phyloP scores from a whole-genome alignment of 2,113 vertebrate species.

The Barnardius zonarius region DNA sequence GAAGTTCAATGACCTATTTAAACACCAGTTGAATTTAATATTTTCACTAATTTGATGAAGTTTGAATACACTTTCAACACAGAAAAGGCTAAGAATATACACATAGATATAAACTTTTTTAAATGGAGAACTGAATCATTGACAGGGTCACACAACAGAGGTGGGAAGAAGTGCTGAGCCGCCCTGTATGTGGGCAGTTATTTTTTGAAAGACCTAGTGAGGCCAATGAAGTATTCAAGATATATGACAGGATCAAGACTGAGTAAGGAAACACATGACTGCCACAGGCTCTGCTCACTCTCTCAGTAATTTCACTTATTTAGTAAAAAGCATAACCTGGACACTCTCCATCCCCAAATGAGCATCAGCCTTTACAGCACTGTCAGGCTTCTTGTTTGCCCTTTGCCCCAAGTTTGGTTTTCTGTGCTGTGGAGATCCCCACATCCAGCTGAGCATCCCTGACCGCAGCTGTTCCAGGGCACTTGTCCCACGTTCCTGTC shows the following conservation, averaged over 20 bases:
- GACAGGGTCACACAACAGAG: not conserved
- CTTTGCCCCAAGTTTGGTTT: not conserved
- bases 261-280: not conserved
- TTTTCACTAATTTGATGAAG: not conserved
- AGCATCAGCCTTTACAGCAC: not conserved
- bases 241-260: not conserved
- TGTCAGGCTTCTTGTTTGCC: not conserved
- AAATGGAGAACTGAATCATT: not conserved
- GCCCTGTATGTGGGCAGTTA: rapidly evolving
- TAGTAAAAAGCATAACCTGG: not conserved
- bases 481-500: not conserved
- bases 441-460: not conserved
- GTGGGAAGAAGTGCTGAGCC: not conserved
- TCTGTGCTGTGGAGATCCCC: not conserved
- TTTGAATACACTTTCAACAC: not conserved
- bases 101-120: not conserved
- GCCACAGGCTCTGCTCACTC: not conserved
- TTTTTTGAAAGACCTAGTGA: not conserved
- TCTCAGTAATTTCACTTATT: not conserved
- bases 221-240: not conserved
- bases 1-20: not conserved
- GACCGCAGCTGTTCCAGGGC: not conserved
- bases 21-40: not conserved
- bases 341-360: not conserved
- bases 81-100: not conserved